Evolutionary conservation across 2,888 invertebrate species (phyloP).

Genomic region (Lamellibrachia satsuma): DNA sequence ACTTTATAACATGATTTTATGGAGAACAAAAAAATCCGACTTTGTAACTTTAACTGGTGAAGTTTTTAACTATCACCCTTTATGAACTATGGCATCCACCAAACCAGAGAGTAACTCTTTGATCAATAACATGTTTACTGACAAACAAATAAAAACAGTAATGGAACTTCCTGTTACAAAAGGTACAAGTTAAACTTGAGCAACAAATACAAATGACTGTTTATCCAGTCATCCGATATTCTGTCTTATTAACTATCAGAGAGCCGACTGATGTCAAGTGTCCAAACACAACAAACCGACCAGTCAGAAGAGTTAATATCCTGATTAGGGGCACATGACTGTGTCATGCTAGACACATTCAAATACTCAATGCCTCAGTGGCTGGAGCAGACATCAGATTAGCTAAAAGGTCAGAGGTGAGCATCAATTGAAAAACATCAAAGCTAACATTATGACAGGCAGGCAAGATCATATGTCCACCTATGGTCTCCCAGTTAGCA

Average conservation of each 20-base stretch:
- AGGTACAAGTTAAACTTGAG: not conserved
- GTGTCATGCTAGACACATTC: not conserved
- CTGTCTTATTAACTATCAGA: not conserved
- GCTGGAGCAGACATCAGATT: not conserved
- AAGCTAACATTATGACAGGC: not conserved
- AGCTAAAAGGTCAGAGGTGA: not conserved
- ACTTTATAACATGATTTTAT: too few relatives aligned
- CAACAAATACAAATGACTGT: not conserved
- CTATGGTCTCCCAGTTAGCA: not conserved
- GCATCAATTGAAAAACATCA: not conserved
- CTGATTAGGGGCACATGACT: not conserved
- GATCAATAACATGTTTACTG: not conserved
- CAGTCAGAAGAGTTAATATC: not conserved
- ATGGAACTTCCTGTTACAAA: not conserved
- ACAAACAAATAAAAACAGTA: not conserved
- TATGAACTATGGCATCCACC: not conserved
- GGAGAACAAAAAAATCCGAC: too few relatives aligned
- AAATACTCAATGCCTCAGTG: not conserved
- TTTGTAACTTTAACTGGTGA: not conserved
- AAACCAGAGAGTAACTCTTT: not conserved
- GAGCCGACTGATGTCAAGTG: not conserved
- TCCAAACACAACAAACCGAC: not conserved
- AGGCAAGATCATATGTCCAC: not conserved
- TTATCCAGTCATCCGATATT: not conserved
- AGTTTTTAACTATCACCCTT: not conserved